Percentiles rank a stretch among this genome's conserved stretches.
Evolutionary conservation across 2,888 invertebrate genomes (phyloP).

Genomic region (Drosophila tanythrix): DNA sequence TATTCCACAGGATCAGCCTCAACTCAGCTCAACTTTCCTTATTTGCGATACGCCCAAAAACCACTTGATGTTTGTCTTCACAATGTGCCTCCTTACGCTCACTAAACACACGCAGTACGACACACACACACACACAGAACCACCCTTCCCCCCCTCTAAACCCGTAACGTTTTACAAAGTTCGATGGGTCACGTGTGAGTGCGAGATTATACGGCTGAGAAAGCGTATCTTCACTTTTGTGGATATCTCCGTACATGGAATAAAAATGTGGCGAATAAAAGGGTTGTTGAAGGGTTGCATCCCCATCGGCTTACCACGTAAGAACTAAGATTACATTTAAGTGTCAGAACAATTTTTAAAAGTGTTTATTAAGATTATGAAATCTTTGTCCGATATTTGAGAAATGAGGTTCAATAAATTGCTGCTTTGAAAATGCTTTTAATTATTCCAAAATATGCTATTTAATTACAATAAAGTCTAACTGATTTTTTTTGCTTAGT

Average conservation of each 20-base stretch:
- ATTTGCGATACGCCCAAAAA: slow-evolving; percentile 63
- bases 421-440: not conserved
- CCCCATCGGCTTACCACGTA: not conserved
- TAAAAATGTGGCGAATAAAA: not conserved
- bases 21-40: slow-evolving; percentile 36
- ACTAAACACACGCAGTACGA: not conserved
- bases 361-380: too few relatives aligned
- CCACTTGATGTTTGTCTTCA: slow-evolving; percentile 72
- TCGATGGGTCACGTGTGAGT: slow-evolving; percentile 24
- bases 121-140: not conserved
- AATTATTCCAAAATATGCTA: not conserved
- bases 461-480: too few relatives aligned
- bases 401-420: too few relatives aligned
- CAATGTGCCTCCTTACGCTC: slow-evolving; percentile 24
- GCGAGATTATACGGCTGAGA: slow-evolving; percentile 47
- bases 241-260: not conserved
- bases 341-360: too few relatives aligned
- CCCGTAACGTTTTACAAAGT: too few relatives aligned
- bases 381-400: too few relatives aligned
- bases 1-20: slow-evolving; percentile 29
- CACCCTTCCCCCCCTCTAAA: too few relatives aligned
- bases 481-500: too few relatives aligned
- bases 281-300: not conserved
- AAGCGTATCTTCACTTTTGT: slow-evolving; percentile 43
- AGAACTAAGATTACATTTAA: not conserved